Conservation (phyloP, 1,140 invertebrate species). For the Tigriopus japonicus region DNA sequence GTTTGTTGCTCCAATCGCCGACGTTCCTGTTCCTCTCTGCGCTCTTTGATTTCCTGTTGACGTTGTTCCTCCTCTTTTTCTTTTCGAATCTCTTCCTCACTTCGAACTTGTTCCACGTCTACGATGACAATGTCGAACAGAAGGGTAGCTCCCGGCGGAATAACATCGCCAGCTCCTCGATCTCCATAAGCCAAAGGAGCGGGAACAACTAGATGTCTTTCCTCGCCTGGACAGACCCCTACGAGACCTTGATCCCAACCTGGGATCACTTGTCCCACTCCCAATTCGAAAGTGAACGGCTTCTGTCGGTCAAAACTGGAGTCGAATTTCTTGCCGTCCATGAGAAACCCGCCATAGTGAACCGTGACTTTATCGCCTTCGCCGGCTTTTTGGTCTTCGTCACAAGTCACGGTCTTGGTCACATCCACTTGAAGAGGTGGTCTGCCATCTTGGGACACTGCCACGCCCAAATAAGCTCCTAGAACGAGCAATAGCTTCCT, state of each 20-base stretch:
- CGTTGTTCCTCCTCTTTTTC: not conserved
- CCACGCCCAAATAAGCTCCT: no score
- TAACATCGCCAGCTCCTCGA: conserved; percentile 25
- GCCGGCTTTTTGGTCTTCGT: conserved; percentile 13
- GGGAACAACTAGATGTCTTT: conserved; percentile 26
- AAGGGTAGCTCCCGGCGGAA: conserved; percentile 24
- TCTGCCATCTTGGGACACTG: no score
- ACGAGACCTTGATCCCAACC: conserved; percentile 61
- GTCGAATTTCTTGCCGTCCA: conserved; percentile 23
- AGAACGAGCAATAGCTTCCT: no score
- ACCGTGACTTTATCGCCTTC: conserved; percentile 23
- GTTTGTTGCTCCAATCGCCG: not conserved
- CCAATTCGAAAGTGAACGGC: conserved; percentile 28
- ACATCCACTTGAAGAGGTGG: conserved; percentile 5
- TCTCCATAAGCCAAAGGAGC: conserved; percentile 27
- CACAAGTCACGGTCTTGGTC: conserved; percentile 1
- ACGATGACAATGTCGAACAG: conserved; percentile 21
- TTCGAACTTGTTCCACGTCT: conserved; percentile 22
- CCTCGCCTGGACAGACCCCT: conserved; percentile 28
- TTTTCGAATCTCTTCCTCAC: conserved; percentile 19
- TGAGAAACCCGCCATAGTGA: conserved; percentile 23
- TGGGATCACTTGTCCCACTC: conserved; percentile 24
- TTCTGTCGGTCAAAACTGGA: conserved; percentile 23
- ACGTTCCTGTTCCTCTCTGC: not conserved
- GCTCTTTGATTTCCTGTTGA: not conserved